Percentiles rank a stretch among this genome's conserved stretches.
Conservation (phyloP, 2,797 vertebrate genomes). For the Argyrosomus regius region DNA sequence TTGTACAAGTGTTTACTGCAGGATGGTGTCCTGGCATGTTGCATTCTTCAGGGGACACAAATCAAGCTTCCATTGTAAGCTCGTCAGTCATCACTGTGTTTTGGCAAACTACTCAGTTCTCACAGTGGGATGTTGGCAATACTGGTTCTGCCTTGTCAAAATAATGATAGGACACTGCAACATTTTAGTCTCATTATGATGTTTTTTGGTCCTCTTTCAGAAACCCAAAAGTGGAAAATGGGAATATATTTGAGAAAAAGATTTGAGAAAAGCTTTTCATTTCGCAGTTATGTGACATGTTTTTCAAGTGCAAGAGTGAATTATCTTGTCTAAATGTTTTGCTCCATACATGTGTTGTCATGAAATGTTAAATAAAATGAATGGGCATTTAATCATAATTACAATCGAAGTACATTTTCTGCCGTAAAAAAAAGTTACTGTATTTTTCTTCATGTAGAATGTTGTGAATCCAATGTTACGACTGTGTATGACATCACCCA, state of each 20-base stretch:
- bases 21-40: constrained; percentile 68
- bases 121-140: constrained; percentile 69
- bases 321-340: constrained; percentile 20
- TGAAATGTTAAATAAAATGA: not conserved
- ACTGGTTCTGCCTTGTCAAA: constrained; percentile 59
- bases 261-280: not conserved
- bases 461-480: too few relatives aligned
- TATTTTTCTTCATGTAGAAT: too few relatives aligned
- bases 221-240: constrained; percentile 15
- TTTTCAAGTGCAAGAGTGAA: not conserved
- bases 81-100: constrained; percentile 74
- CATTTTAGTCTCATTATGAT: constrained; percentile 57
- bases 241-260: constrained; percentile 5
- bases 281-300: not conserved
- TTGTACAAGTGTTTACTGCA: constrained; percentile 67
- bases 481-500: too few relatives aligned
- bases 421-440: too few relatives aligned
- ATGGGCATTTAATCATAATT: too few relatives aligned
- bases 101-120: constrained; percentile 63
- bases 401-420: too few relatives aligned
- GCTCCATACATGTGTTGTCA: not conserved
- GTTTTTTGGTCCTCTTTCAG: constrained; percentile 29
- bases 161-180: constrained; percentile 68
- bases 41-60: constrained; percentile 72
- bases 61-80: constrained; percentile 74